Percentiles rank a stretch among this genome's conserved stretches.
Conservation (phyloP, 1,140 invertebrate genomes). For the Drosophila miranda region DNA sequence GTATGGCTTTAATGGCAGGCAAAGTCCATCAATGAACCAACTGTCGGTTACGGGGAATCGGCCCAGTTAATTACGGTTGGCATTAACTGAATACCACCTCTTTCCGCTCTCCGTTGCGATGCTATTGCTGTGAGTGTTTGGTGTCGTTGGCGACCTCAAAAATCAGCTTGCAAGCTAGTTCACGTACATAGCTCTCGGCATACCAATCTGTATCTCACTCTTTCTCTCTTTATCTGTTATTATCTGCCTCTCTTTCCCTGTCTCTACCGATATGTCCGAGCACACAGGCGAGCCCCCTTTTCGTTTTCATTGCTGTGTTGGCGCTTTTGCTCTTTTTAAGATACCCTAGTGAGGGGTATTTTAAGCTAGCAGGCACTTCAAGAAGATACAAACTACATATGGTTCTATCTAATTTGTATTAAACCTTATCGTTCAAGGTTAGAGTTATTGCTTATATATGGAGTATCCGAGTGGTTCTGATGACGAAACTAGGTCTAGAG, state of each 20-base stretch:
- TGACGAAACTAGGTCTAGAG: too few relatives aligned
- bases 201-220: slow-evolving; percentile 8
- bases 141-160: slow-evolving; percentile 35
- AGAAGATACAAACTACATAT: too few relatives aligned
- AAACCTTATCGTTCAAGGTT: too few relatives aligned
- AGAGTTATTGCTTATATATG: too few relatives aligned
- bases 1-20: slow-evolving; percentile 34
- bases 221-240: slow-evolving; percentile 5
- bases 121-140: neutral
- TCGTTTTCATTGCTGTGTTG: slow-evolving; percentile 2
- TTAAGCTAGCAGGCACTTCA: neutral
- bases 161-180: slow-evolving; percentile 21
- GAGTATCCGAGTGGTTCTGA: too few relatives aligned
- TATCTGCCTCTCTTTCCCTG: slow-evolving; percentile 8
- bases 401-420: too few relatives aligned
- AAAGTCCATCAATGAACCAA: slow-evolving; percentile 33
- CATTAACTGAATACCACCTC: slow-evolving; percentile 23
- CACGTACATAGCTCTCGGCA: slow-evolving; percentile 24
- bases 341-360: slow-evolving; percentile 5
- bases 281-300: slow-evolving; percentile 63
- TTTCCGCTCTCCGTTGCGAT: neutral
- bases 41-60: slow-evolving; percentile 23
- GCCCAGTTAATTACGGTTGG: slow-evolving; percentile 43
- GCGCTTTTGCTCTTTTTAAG: slow-evolving; percentile 18
- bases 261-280: neutral